These are phyloP conservation scores for Pachyseris speciosa DNA, from an alignment of 64 coral and sea anemone genomes.

Conservation along the genomic window DNA sequence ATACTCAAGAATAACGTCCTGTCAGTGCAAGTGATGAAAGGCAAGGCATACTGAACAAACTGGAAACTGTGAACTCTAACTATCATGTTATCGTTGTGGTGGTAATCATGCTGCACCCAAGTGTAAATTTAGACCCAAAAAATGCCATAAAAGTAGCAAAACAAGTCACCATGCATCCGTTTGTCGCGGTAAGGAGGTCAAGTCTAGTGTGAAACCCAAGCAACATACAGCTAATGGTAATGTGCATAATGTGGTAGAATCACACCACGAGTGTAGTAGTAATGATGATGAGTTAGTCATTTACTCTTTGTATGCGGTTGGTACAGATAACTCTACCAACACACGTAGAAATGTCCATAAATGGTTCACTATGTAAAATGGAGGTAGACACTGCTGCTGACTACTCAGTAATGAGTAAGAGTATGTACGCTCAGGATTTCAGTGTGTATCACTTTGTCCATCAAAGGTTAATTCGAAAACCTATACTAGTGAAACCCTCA, in stretches of 20 bases:
- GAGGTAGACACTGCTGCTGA: conserved; percentile 73
- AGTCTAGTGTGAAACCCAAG: not conserved
- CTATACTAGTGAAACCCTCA: conserved; percentile 63
- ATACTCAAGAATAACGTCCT: conserved; percentile 51
- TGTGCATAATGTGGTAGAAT: conserved; percentile 32
- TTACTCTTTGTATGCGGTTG: conserved; percentile 22
- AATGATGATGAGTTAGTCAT: conserved; percentile 60
- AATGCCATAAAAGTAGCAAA: conserved; percentile 73
- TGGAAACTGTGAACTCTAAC: conserved; percentile 61
- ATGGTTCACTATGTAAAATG: conserved; percentile 55
- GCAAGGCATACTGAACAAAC: conserved; percentile 58
- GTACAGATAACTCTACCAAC: conserved; percentile 14
- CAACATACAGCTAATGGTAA: conserved; percentile 17
- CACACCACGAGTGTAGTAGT: not conserved
- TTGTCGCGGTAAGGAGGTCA: conserved; percentile 32
- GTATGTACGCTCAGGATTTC: conserved; percentile 55
- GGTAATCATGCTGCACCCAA: conserved; percentile 55
- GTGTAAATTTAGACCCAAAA: conserved; percentile 52
- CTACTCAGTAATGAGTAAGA: conserved; percentile 66
- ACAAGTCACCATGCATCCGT: conserved; percentile 52
- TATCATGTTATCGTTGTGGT: conserved; percentile 56
- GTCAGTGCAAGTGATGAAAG: conserved; percentile 7
- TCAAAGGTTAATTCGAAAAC: conserved; percentile 45
- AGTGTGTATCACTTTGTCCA: conserved; percentile 18
- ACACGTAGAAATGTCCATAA: conserved; percentile 26